Evolutionary conservation across 1,140 invertebrate species (phyloP).

Genomic region (Agrypnia vestita): DNA sequence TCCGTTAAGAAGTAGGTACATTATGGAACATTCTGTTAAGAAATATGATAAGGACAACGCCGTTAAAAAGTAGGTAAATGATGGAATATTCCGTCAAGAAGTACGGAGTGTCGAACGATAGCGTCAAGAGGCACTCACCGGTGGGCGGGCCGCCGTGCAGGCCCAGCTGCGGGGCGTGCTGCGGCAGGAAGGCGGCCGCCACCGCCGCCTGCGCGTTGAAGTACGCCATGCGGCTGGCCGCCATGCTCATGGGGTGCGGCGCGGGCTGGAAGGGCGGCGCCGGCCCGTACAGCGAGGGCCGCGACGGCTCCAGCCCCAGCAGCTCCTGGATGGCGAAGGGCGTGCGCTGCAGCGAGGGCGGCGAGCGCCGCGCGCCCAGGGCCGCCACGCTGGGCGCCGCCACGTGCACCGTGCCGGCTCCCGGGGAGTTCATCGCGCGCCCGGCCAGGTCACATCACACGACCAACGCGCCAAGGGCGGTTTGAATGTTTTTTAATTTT

Average conservation of each 20-base stretch:
- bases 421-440: constrained; percentile 22
- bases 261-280: constrained; percentile 72
- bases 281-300: constrained; percentile 65
- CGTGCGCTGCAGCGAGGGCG: constrained; percentile 82
- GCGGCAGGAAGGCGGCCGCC: constrained; percentile 88
- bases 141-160: constrained; percentile 66
- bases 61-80: too few relatives aligned
- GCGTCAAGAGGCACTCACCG: constrained; percentile 63
- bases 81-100: too few relatives aligned
- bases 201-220: constrained; percentile 90
- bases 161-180: constrained; percentile 69
- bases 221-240: constrained; percentile 87
- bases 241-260: constrained; percentile 77
- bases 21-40: too few relatives aligned
- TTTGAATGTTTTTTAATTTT: neutral
- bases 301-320: constrained; percentile 78
- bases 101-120: too few relatives aligned
- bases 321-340: constrained; percentile 95
- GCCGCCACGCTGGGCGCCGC: constrained; percentile 63
- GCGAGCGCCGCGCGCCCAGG: constrained; percentile 63
- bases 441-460: neutral
- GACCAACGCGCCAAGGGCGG: neutral
- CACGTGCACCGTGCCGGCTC: constrained; percentile 54
- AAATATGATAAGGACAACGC: too few relatives aligned
- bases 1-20: too few relatives aligned